phyloP scores from a whole-genome alignment of 2,113 vertebrate species.

The Lamprologus tigripictilis region DNA sequence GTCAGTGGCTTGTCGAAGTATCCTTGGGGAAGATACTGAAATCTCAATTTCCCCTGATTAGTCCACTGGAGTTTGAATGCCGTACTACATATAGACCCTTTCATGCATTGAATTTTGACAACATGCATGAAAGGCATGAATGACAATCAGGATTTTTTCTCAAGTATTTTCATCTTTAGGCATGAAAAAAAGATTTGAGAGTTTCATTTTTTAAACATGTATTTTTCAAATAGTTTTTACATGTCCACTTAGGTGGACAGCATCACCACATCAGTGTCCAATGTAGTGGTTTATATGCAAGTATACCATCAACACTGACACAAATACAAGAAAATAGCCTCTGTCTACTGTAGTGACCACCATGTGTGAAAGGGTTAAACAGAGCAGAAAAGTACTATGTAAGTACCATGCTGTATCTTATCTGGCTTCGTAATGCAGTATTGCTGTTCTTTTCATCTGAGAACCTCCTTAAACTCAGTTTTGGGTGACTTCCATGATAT shows the following conservation, averaged over 20 bases:
- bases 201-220: neutral
- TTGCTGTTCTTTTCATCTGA: neutral
- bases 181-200: neutral
- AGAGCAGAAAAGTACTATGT: neutral
- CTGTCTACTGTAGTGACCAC: neutral
- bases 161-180: neutral
- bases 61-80: neutral
- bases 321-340: neutral
- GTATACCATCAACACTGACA: neutral
- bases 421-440: neutral
- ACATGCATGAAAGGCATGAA: neutral
- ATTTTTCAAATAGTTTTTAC: neutral
- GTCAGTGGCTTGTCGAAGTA: neutral
- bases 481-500: neutral
- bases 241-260: neutral
- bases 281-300: neutral
- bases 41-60: neutral
- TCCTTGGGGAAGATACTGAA: neutral
- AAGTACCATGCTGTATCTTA: neutral
- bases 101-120: neutral
- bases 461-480: neutral
- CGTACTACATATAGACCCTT: neutral
- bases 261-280: neutral
- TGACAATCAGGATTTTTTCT: neutral
- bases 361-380: neutral